phyloP scores from a whole-genome alignment of 2,888 invertebrate species.

The Ectemnius cavifrons region DNA sequence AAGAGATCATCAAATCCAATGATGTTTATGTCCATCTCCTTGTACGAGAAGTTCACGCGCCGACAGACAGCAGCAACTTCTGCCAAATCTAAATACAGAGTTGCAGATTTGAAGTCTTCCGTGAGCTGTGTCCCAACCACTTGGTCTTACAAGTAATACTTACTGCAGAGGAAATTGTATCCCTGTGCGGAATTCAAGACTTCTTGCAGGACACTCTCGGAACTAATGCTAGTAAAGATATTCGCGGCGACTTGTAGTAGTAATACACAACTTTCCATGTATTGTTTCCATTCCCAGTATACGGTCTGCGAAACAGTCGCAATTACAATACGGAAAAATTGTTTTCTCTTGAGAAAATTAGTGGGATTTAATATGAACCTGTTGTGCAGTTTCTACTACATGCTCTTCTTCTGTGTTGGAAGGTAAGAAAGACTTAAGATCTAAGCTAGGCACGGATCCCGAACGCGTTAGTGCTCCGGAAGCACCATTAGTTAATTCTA shows the following conservation, averaged over 20 bases:
- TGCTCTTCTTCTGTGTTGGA: conserved; percentile 72
- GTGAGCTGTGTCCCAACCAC: too few relatives aligned
- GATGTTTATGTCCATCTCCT: conserved; percentile 76
- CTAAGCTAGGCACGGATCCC: conserved; percentile 76
- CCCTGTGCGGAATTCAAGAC: conserved; percentile 80
- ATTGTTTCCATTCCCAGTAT: conserved; percentile 76
- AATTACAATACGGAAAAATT: not conserved
- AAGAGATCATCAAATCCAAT: conserved; percentile 76
- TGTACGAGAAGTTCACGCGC: conserved; percentile 77
- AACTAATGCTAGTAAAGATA: conserved; percentile 80
- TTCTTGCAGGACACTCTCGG: conserved; percentile 79
- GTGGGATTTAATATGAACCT: conserved; percentile 59
- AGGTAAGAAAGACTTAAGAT: conserved; percentile 75
- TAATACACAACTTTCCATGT: conserved; percentile 79
- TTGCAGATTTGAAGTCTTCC: too few relatives aligned
- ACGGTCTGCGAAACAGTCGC: conserved; percentile 61
- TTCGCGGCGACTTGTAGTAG: conserved; percentile 80
- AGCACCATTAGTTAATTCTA: conserved; percentile 70
- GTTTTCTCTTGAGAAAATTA: conserved; percentile 14
- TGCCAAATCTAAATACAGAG: conserved; percentile 72
- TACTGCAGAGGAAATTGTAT: conserved; percentile 80
- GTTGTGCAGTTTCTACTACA: conserved; percentile 69
- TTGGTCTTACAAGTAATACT: conserved; percentile 46
- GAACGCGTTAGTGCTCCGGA: conserved; percentile 72
- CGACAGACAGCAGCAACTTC: conserved; percentile 78